phyloP scores from a whole-genome alignment of 2,113 vertebrate species.

The Festucalex cinctus region DNA sequence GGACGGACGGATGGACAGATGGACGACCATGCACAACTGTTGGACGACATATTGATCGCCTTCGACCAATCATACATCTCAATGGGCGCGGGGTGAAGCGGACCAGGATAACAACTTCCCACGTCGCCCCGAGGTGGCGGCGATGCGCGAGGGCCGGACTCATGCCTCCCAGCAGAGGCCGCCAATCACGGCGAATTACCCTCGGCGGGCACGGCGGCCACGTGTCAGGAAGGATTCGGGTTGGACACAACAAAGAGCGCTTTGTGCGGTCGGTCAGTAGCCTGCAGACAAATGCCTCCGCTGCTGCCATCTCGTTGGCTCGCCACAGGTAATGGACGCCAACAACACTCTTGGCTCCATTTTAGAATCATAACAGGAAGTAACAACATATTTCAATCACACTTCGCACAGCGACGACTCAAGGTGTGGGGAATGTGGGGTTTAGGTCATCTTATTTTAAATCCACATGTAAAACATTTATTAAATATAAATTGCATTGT shows the following conservation, averaged over 20 bases:
- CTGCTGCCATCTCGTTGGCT: constrained; percentile 42
- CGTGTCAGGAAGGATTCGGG: constrained; percentile 63
- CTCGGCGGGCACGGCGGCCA: constrained; percentile 49
- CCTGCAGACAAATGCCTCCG: constrained; percentile 62
- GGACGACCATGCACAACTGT: background rate
- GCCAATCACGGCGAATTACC: constrained; percentile 78
- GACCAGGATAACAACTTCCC: constrained; percentile 62
- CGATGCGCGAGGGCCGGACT: constrained; percentile 70
- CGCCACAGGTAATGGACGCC: constrained; percentile 50
- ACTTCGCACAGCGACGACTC: background rate
- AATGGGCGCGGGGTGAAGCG: constrained; percentile 53
- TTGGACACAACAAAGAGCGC: constrained; percentile 53
- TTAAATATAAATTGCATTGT: background rate
- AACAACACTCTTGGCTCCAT: background rate
- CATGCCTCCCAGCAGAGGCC: constrained; percentile 72
- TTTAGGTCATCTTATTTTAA: background rate
- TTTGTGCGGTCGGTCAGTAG: constrained; percentile 61
- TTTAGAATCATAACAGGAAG: background rate
- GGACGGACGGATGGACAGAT: background rate
- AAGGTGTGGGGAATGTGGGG: background rate
- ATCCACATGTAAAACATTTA: background rate
- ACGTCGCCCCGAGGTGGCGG: constrained; percentile 57
- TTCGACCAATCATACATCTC: constrained; percentile 20
- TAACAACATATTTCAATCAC: background rate
- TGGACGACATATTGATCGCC: constrained; percentile 7